These are phyloP conservation scores for Corythornis madagascariensis DNA, from an alignment of 2,113 vertebrate genomes.

Conservation along the genomic window DNA sequence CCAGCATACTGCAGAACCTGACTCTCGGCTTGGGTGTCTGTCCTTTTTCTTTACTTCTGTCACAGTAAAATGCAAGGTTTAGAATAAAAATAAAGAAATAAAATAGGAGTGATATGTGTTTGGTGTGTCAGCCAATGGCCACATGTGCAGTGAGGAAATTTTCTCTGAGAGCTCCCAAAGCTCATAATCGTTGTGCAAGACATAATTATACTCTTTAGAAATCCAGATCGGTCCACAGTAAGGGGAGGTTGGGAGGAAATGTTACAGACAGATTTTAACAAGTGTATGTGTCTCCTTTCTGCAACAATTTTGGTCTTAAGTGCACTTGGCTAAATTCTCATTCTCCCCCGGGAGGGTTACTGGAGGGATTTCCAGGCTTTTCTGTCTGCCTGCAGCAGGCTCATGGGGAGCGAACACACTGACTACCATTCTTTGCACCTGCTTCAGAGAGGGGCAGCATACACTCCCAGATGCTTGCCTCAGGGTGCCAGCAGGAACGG, in stretches of 20 bases:
- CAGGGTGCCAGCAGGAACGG: constrained; percentile 56
- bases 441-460: constrained; percentile 56
- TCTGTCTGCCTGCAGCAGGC: constrained; percentile 57
- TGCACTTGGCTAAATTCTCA: constrained; percentile 55
- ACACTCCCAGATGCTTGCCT: constrained; percentile 67
- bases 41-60: neutral
- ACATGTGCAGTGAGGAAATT: constrained; percentile 68
- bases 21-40: neutral
- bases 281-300: constrained; percentile 58
- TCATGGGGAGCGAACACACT: constrained; percentile 58
- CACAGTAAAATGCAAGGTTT: neutral
- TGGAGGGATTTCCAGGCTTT: constrained; percentile 62
- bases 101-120: constrained; percentile 19
- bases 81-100: neutral
- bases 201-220: constrained; percentile 74
- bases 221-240: constrained; percentile 54
- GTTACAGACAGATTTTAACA: constrained; percentile 49
- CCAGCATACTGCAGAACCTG: neutral
- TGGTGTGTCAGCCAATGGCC: constrained; percentile 61
- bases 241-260: constrained; percentile 37
- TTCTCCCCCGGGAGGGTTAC: constrained; percentile 45
- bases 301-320: constrained; percentile 56
- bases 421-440: constrained; percentile 62
- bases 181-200: constrained; percentile 67
- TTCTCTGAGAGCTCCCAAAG: constrained; percentile 67